Conservation (phyloP, 2,797 vertebrate species). For the Lacerta agilis region DNA sequence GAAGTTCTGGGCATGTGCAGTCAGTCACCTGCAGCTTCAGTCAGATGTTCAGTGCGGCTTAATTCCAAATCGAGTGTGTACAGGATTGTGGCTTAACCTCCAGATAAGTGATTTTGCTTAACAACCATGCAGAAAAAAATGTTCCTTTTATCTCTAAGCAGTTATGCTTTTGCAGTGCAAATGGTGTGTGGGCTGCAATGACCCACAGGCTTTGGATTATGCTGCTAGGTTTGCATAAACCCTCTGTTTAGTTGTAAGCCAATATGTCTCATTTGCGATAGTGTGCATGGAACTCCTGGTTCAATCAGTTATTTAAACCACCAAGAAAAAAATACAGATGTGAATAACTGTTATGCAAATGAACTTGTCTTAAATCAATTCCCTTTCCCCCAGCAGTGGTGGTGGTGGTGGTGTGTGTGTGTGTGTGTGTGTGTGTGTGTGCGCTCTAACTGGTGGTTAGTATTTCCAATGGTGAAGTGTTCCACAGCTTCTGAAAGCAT, state of each 20-base stretch:
- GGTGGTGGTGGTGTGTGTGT: no score
- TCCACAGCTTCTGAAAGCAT: neutral
- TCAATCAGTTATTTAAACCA: neutral
- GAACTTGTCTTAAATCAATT: neutral
- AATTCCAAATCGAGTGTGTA: no score
- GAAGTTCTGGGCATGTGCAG: no score
- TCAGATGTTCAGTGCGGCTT: no score
- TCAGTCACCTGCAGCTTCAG: no score
- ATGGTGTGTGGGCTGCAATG: no score
- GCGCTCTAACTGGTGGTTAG: neutral
- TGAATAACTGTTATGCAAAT: neutral
- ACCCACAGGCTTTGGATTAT: neutral
- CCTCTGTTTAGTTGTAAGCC: neutral
- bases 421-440: neutral
- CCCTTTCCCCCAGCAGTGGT: neutral
- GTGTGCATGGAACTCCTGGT: neutral
- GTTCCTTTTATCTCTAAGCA: no score
- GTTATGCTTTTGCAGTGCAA: no score
- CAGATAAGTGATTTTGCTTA: no score
- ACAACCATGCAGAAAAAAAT: no score
- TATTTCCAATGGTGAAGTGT: neutral
- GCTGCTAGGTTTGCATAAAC: neutral
- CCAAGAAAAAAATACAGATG: neutral
- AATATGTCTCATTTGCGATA: neutral
- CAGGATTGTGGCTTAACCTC: no score